phyloP scores from a whole-genome alignment of 2,888 invertebrate genomes.

The Rhamnusium bicolor region DNA sequence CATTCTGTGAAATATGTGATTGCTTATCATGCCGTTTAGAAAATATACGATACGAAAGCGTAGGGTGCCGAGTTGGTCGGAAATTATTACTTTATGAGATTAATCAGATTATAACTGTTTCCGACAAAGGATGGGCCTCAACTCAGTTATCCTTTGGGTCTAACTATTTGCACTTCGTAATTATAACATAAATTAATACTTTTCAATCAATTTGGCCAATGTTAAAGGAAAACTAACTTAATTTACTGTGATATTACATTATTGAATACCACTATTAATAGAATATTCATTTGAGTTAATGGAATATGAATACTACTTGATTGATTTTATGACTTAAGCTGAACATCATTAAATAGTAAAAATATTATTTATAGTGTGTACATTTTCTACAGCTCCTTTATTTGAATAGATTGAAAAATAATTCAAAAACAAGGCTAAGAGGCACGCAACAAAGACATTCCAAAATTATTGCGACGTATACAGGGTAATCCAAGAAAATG shows the following conservation, averaged over 20 bases:
- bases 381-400: too few relatives aligned
- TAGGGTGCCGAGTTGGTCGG: conserved; percentile 65
- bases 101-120: conserved; percentile 68
- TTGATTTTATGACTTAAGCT: too few relatives aligned
- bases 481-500: too few relatives aligned
- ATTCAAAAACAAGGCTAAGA: too few relatives aligned
- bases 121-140: conserved; percentile 47
- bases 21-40: conserved; percentile 48
- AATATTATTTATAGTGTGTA: too few relatives aligned
- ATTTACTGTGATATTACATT: not conserved
- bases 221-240: not conserved
- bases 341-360: too few relatives aligned
- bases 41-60: conserved; percentile 50
- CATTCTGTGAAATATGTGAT: conserved; percentile 51
- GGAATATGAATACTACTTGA: too few relatives aligned
- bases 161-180: conserved; percentile 11
- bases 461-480: too few relatives aligned
- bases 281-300: too few relatives aligned
- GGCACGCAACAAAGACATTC: too few relatives aligned
- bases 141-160: conserved; percentile 11
- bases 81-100: conserved; percentile 68
- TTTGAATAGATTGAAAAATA: too few relatives aligned
- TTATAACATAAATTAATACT: not conserved
- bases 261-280: too few relatives aligned
- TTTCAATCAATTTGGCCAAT: conserved; percentile 12